These are phyloP conservation scores for human (Homo sapiens) DNA, from an alignment of 2,113 vertebrate genomes.

Conservation along the genomic window DNA sequence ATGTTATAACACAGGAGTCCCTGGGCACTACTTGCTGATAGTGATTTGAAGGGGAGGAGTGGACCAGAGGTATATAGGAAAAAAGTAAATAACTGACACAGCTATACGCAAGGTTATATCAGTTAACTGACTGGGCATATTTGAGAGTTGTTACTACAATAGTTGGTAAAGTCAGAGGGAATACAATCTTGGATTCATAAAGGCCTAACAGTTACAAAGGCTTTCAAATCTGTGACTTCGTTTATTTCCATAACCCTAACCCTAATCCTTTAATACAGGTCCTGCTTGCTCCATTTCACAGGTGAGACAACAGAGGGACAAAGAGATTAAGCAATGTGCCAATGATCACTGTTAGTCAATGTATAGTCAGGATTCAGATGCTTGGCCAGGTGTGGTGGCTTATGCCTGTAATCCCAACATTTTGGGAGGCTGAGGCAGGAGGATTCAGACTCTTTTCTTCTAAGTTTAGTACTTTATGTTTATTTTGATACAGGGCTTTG, in stretches of 20 bases:
- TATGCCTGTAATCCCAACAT: no score
- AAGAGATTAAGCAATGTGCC: not conserved
- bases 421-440: no score
- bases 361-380: not conserved
- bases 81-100: not conserved
- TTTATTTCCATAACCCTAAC: not conserved
- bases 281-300: not conserved
- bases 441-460: not conserved
- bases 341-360: not conserved
- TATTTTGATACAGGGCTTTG: no score
- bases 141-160: not conserved
- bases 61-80: not conserved
- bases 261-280: not conserved
- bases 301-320: not conserved
- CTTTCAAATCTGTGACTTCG: not conserved
- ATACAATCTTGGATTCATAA: not conserved
- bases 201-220: not conserved
- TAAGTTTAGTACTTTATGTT: no score
- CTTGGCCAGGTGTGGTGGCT: no score
- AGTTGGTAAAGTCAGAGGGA: not conserved
- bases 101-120: not conserved
- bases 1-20: not conserved
- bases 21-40: not conserved
- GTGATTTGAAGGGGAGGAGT: not conserved
- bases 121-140: not conserved